phyloP scores from a whole-genome alignment of 2,797 vertebrate species.

The Aplochiton taeniatus region DNA sequence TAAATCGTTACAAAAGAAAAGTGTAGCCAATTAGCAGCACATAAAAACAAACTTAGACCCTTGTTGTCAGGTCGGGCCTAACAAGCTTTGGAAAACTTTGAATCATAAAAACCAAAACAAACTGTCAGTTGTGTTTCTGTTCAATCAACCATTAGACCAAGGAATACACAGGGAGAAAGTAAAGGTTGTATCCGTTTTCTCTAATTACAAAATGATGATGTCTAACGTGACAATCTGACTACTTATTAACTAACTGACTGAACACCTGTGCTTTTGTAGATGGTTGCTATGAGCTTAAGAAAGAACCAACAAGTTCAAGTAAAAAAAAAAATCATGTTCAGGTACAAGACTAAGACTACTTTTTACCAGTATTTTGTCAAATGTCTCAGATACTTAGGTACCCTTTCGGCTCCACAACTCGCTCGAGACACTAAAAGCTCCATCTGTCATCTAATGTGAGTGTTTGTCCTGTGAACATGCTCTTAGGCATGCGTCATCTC shows the following conservation, averaged over 20 bases:
- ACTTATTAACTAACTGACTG: no score
- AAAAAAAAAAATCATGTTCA: no score
- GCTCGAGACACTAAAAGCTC: slow-evolving; percentile 13
- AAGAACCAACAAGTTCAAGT: no score
- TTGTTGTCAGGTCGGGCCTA: slow-evolving; percentile 20
- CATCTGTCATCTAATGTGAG: slow-evolving; percentile 24
- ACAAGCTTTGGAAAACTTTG: slow-evolving; percentile 35
- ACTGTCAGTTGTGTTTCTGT: slow-evolving; percentile 1
- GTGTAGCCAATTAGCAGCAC: background rate
- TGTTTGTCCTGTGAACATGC: background rate
- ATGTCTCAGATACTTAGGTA: no score
- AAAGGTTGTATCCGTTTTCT: background rate
- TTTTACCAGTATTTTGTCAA: no score
- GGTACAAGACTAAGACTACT: no score
- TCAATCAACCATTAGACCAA: background rate
- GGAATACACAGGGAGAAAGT: no score
- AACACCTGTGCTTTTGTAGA: no score
- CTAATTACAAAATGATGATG: no score
- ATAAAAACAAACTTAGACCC: slow-evolving; percentile 17
- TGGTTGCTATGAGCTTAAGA: no score
- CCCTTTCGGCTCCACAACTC: background rate
- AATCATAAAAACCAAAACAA: slow-evolving; percentile 8
- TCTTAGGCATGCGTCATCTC: background rate
- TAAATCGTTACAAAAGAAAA: slow-evolving; percentile 29
- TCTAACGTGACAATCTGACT: no score